These are phyloP conservation scores for Aspidiotus rigidus DNA, from an alignment of 2,888 invertebrate genomes.

Conservation along the genomic window DNA sequence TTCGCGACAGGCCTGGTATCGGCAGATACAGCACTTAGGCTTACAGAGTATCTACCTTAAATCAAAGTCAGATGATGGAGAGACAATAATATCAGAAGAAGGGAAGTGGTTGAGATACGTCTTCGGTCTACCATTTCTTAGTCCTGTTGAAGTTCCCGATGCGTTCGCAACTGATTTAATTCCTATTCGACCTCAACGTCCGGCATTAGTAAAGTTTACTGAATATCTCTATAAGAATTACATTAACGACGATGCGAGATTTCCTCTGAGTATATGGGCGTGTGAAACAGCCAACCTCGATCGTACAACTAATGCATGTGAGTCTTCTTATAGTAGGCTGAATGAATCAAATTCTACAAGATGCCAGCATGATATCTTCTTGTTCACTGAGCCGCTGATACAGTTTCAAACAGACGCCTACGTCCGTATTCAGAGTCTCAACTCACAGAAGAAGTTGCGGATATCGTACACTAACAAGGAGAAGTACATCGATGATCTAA, in stretches of 20 bases:
- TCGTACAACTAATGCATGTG: not conserved
- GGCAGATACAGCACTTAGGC: too few species aligned
- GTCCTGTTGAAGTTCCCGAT: not conserved
- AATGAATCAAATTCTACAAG: not conserved
- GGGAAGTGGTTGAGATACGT: not conserved
- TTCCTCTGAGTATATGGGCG: not conserved
- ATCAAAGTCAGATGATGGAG: not conserved
- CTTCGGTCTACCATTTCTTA: not conserved
- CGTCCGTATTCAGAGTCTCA: too few species aligned
- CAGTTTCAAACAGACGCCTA: not conserved
- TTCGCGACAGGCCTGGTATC: too few species aligned
- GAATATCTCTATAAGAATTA: not conserved
- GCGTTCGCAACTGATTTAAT: not conserved
- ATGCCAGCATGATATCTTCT: too few species aligned
- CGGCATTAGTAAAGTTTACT: not conserved
- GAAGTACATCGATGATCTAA: too few species aligned
- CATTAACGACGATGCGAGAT: not conserved
- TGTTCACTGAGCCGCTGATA: not conserved
- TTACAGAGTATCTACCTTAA: too few species aligned
- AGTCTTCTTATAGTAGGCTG: not conserved
- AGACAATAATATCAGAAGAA: not conserved
- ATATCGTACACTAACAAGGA: too few species aligned
- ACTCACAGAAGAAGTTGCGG: too few species aligned
- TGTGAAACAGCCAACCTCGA: not conserved
- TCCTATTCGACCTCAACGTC: not conserved